These are phyloP conservation scores for Oreamnos americanus DNA, from an alignment of 2,113 vertebrate species.

Conservation along the genomic window DNA sequence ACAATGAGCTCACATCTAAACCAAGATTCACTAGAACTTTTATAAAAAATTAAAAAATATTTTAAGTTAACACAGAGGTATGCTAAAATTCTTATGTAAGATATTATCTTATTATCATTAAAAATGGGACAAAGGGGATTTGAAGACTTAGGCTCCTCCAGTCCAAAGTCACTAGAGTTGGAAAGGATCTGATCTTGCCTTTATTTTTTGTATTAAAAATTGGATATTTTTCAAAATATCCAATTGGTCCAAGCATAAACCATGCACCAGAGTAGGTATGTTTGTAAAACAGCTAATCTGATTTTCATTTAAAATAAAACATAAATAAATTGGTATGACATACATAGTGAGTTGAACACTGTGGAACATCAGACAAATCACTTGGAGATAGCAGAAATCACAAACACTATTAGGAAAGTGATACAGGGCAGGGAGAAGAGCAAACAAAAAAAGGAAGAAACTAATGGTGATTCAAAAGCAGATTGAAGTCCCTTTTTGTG, in stretches of 20 bases:
- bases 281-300: background rate
- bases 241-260: background rate
- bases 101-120: background rate
- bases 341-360: background rate
- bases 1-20: background rate
- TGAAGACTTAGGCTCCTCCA: background rate
- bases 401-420: background rate
- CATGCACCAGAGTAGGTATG: background rate
- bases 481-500: background rate
- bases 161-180: background rate
- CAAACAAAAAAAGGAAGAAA: background rate
- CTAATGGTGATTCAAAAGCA: background rate
- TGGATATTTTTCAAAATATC: background rate
- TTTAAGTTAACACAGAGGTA: background rate
- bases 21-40: background rate
- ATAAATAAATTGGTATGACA: background rate
- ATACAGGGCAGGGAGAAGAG: background rate
- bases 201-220: background rate
- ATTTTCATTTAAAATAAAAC: background rate
- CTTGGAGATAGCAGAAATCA: background rate
- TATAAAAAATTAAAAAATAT: background rate
- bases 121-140: background rate
- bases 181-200: background rate
- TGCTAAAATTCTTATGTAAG: background rate
- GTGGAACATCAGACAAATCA: background rate